Percentiles rank a stretch among this genome's conserved stretches.
phyloP scores from a whole-genome alignment of 2,888 invertebrate species.

The Cybosia mesomella region DNA sequence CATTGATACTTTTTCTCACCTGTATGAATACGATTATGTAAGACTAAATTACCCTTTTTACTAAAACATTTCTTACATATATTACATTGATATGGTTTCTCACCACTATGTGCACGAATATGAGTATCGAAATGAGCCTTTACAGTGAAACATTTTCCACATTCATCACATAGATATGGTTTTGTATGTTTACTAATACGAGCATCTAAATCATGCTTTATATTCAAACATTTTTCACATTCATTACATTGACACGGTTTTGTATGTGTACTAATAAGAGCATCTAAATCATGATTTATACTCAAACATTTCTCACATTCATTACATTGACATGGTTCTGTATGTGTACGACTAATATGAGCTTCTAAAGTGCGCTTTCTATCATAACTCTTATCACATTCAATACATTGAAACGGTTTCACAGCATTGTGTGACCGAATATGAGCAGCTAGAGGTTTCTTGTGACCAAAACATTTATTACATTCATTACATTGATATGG shows the following conservation, averaged over 20 bases:
- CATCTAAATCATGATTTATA: neutral
- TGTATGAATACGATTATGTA: neutral
- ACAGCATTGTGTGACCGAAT: neutral
- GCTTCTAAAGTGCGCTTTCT: too few species aligned
- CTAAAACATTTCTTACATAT: neutral
- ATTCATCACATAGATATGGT: neutral
- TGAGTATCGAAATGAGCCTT: neutral
- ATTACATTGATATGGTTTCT: neutral
- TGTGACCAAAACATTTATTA: neutral
- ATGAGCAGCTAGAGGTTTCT: neutral
- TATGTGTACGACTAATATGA: too few species aligned
- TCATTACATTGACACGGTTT: neutral
- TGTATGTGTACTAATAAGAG: neutral
- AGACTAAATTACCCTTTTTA: neutral
- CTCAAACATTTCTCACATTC: neutral
- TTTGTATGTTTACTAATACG: neutral
- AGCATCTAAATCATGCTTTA: neutral
- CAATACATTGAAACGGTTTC: neutral
- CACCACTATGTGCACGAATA: neutral
- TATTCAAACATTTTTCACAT: neutral
- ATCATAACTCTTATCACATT: too few species aligned
- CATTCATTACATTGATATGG: constrained; percentile 1
- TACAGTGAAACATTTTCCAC: neutral
- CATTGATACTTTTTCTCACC: neutral
- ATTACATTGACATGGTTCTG: neutral